phyloP scores from a whole-genome alignment of 2,113 vertebrate species.

The Shinisaurus crocodilurus region DNA sequence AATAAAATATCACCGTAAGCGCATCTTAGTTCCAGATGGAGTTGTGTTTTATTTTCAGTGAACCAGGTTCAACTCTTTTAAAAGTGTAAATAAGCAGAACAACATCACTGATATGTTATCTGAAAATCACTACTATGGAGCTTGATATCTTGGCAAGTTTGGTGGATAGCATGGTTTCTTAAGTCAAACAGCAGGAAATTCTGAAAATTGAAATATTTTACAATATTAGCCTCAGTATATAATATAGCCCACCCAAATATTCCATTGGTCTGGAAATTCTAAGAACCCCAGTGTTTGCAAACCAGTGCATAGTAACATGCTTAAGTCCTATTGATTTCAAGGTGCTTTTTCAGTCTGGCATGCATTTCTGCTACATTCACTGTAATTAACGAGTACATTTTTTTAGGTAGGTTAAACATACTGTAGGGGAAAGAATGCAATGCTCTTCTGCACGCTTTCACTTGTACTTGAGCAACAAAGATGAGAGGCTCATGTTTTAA shows the following conservation, averaged over 20 bases:
- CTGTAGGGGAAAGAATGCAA: background rate
- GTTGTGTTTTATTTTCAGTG: background rate
- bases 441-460: background rate
- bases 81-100: slow-evolving; percentile 17
- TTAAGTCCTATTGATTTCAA: background rate
- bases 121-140: background rate
- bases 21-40: rapidly evolving
- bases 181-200: background rate
- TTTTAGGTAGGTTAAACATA: slow-evolving; percentile 9
- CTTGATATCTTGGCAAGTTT: background rate
- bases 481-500: background rate
- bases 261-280: slow-evolving; percentile 7
- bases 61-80: background rate
- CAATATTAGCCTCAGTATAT: background rate
- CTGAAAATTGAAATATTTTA: slow-evolving; percentile 2
- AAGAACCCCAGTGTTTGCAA: background rate
- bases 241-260: background rate
- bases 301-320: background rate
- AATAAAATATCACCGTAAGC: background rate
- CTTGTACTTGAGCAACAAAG: slow-evolving; percentile 1
- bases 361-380: background rate
- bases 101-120: background rate
- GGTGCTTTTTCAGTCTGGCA: background rate
- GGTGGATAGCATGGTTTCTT: background rate
- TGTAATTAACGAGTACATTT: background rate